These are phyloP conservation scores for Ashinkailepas kermadecensis DNA, from an alignment of 2,888 invertebrate genomes.

Conservation along the genomic window DNA sequence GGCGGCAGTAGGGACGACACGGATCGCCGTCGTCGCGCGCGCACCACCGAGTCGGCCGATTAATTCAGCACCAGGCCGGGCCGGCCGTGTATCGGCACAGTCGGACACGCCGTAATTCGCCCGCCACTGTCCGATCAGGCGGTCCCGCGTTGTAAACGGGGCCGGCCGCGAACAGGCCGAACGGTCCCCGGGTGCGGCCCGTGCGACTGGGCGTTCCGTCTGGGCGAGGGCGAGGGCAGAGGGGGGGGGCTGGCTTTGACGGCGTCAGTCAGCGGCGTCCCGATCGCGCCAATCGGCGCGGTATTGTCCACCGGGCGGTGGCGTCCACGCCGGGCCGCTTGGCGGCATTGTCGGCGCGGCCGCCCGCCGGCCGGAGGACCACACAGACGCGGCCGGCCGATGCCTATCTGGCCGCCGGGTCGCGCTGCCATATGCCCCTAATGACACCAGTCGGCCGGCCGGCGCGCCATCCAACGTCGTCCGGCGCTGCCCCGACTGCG, in stretches of 20 bases:
- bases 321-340: background rate
- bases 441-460: background rate
- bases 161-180: background rate
- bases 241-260: too few relatives aligned
- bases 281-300: background rate
- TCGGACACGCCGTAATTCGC: background rate
- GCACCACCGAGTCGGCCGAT: background rate
- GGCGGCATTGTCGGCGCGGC: background rate
- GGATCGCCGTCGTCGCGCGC: background rate
- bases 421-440: conserved; percentile 1
- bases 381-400: background rate
- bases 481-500: background rate
- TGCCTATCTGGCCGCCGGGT: background rate
- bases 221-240: too few relatives aligned
- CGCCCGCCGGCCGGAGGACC: background rate
- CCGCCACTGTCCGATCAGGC: background rate
- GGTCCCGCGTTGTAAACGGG: background rate
- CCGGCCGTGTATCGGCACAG: background rate
- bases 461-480: background rate
- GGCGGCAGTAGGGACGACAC: background rate
- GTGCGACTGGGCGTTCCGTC: too few relatives aligned
- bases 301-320: background rate
- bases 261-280: too few relatives aligned
- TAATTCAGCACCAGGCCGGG: background rate
- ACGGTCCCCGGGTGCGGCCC: too few relatives aligned